Evolutionary conservation across 1,140 invertebrate species (phyloP).

Genomic region (Helicoverpa zea): DNA sequence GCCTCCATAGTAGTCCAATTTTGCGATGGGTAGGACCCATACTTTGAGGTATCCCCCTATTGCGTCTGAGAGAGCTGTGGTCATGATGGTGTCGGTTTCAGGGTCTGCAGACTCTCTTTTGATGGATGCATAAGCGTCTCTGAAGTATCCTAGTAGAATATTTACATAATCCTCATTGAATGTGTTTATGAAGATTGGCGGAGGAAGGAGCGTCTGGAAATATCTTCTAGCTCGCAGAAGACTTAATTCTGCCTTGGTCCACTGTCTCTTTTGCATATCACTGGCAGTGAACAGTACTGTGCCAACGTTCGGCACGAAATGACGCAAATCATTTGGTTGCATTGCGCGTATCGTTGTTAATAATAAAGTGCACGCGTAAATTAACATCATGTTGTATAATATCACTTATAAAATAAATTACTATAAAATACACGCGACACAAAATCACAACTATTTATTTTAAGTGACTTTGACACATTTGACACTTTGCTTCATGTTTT

Average conservation of each 20-base stretch:
- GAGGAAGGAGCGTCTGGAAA: conserved; percentile 70
- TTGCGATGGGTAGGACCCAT: conserved; percentile 73
- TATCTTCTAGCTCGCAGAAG: conserved; percentile 67
- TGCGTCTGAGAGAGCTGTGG: conserved; percentile 70
- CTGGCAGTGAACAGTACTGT: conserved; percentile 67
- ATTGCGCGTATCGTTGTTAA: conserved; percentile 49
- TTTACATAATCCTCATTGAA: conserved; percentile 67
- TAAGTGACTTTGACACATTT: conserved; percentile 15
- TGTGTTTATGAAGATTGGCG: conserved; percentile 54
- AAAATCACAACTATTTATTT: conserved; percentile 40
- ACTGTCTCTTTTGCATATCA: conserved; percentile 61
- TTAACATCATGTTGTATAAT: conserved; percentile 62
- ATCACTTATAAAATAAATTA: conserved; percentile 69
- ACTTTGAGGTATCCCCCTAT: conserved; percentile 77
- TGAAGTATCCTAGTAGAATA: conserved; percentile 66
- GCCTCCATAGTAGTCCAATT: conserved; percentile 75
- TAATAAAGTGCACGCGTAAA: conserved; percentile 56
- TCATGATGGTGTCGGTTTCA: conserved; percentile 62
- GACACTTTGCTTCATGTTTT: not conserved
- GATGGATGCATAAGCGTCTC: conserved; percentile 60
- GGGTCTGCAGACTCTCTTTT: conserved; percentile 62
- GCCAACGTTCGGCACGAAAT: conserved; percentile 64
- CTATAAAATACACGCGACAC: conserved; percentile 60
- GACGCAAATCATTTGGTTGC: conserved; percentile 32
- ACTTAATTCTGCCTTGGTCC: conserved; percentile 61